Percentiles rank a stretch among this genome's conserved stretches.
These are phyloP conservation scores for Lepeophtheirus salmonis DNA, from an alignment of 1,140 invertebrate genomes.

Conservation along the genomic window DNA sequence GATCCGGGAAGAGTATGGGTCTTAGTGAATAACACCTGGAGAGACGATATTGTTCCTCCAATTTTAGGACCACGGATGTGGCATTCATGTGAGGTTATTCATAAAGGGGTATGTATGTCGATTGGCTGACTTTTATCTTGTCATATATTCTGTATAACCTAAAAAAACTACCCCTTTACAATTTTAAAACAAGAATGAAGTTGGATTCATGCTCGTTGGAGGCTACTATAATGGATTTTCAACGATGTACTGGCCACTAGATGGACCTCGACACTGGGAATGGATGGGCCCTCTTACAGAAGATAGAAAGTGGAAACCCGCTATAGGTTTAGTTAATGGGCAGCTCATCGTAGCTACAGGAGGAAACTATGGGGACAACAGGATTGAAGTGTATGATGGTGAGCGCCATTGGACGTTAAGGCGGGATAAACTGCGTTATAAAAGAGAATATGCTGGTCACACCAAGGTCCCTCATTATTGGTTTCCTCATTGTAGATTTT, in stretches of 20 bases:
- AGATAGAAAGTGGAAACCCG: background rate
- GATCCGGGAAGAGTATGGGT: no score
- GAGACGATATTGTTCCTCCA: background rate
- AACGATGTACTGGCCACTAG: background rate
- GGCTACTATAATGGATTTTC: conserved; percentile 1
- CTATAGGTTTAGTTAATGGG: background rate
- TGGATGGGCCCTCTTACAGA: background rate
- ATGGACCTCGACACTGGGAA: background rate
- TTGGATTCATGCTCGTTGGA: background rate
- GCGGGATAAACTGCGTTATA: no score
- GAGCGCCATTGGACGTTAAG: no score
- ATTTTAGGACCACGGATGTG: background rate
- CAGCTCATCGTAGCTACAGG: background rate
- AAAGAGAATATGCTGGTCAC: no score
- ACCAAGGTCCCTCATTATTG: no score
- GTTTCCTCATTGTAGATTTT: no score
- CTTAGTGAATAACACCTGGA: no score
- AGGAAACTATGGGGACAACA: conserved; percentile 1
- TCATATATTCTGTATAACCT: background rate
- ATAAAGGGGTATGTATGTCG: background rate
- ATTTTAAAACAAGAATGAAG: no score
- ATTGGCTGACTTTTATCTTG: background rate
- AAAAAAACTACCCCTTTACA: background rate
- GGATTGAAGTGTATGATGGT: no score
- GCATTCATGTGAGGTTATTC: background rate